Conservation (phyloP, 2,113 vertebrate genomes). For the Phalacrocorax pelagicus region DNA sequence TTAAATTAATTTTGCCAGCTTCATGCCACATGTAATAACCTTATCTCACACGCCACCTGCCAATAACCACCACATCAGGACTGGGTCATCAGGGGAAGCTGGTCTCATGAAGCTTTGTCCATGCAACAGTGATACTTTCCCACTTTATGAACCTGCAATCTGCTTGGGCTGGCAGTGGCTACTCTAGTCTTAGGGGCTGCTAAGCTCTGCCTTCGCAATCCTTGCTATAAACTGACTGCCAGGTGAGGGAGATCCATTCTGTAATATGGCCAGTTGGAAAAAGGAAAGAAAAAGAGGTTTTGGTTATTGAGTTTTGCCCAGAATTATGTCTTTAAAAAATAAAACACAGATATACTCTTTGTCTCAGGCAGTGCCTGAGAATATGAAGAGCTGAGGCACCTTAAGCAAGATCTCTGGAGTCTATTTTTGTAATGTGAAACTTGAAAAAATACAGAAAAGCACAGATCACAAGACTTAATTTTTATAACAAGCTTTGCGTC, state of each 20-base stretch:
- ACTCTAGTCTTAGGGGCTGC: not conserved
- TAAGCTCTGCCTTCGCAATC: not conserved
- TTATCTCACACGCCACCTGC: not conserved
- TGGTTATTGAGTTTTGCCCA: not conserved
- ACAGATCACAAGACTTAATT: not conserved
- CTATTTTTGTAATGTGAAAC: conserved; percentile 36
- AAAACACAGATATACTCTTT: not conserved
- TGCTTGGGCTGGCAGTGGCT: not conserved
- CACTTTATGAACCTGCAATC: not conserved
- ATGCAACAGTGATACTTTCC: not conserved
- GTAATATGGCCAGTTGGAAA: not conserved
- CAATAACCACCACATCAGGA: not conserved
- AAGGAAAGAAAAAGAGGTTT: not conserved
- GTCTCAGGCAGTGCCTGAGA: not conserved
- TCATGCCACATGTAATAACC: not conserved
- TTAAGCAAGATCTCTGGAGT: not conserved
- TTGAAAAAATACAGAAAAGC: conserved; percentile 27
- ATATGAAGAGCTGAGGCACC: not conserved
- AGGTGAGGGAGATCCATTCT: not conserved
- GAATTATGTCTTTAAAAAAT: not conserved
- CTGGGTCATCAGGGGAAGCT: not conserved
- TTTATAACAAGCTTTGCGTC: conserved; percentile 5
- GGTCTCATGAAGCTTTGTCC: not conserved
- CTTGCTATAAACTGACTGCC: not conserved
- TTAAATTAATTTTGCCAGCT: not conserved